Evolutionary conservation across 2,113 vertebrate species (phyloP).

Genomic region (Thymallus thymallus): DNA sequence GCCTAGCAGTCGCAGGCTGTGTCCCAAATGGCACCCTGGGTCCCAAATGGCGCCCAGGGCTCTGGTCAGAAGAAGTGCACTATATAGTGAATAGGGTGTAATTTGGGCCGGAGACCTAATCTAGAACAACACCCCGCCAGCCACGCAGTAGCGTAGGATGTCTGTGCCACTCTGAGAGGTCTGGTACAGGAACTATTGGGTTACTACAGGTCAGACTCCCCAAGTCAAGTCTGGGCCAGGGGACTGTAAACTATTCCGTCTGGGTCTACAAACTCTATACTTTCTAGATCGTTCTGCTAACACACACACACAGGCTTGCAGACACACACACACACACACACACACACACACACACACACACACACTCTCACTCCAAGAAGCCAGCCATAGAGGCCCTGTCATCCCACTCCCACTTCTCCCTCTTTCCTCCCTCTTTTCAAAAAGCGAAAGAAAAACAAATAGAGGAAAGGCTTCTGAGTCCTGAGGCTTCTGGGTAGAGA

Average conservation of each 20-base stretch:
- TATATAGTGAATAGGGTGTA: background rate
- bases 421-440: background rate
- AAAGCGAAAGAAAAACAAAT: too few species aligned
- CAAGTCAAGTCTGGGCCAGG: conserved; percentile 77
- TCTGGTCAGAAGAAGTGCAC: too few species aligned
- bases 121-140: conserved; percentile 53
- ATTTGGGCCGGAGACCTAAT: conserved; percentile 38
- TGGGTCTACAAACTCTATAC: conserved; percentile 65
- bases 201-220: conserved; percentile 17
- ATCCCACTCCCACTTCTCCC: background rate
- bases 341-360: too few species aligned
- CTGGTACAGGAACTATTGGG: background rate
- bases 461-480: too few species aligned
- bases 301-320: conserved; percentile 5
- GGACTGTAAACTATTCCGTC: conserved; percentile 77
- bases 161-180: conserved; percentile 37
- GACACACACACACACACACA: too few species aligned
- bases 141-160: too few species aligned
- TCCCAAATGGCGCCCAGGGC: too few species aligned
- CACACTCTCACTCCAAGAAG: too few species aligned
- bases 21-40: too few species aligned
- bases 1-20: too few species aligned
- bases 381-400: background rate
- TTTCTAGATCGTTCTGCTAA: background rate
- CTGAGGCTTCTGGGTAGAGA: too few species aligned